These are phyloP conservation scores for Cheirogaleus medius DNA, from an alignment of 2,113 vertebrate species.

Conservation along the genomic window DNA sequence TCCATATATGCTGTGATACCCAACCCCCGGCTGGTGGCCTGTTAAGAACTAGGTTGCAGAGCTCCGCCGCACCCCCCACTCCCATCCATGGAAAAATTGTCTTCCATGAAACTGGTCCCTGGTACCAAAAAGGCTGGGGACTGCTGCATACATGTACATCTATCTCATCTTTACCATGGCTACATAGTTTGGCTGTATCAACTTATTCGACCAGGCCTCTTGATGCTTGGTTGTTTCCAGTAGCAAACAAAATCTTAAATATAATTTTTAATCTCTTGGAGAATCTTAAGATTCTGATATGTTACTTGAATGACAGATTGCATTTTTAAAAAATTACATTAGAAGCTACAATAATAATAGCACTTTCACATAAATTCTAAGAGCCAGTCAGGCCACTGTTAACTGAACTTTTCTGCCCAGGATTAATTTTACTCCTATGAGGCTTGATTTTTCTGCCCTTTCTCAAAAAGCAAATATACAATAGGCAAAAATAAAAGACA, in stretches of 20 bases:
- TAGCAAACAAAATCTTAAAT: neutral
- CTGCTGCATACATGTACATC: neutral
- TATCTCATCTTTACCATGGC: neutral
- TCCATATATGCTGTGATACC: neutral
- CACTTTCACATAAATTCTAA: constrained; percentile 48
- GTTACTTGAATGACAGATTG: neutral
- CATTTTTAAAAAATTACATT: neutral
- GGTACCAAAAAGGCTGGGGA: too few species aligned
- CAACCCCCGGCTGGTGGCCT: too few species aligned
- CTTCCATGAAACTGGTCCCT: too few species aligned
- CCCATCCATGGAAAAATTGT: too few species aligned
- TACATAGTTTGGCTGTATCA: neutral
- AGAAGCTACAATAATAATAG: neutral
- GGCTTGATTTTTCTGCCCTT: neutral
- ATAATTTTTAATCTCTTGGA: constrained; percentile 14
- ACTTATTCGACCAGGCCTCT: neutral
- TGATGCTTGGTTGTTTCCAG: neutral
- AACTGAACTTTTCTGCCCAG: neutral
- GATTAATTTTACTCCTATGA: neutral
- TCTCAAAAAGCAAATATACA: neutral
- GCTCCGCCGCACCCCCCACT: too few species aligned
- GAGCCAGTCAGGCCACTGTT: neutral
- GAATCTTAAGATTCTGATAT: neutral
- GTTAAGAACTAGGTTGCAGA: too few species aligned
- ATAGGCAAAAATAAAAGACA: neutral